These are phyloP conservation scores for Acronicta psi DNA, from an alignment of 2,888 invertebrate genomes.

Conservation along the genomic window DNA sequence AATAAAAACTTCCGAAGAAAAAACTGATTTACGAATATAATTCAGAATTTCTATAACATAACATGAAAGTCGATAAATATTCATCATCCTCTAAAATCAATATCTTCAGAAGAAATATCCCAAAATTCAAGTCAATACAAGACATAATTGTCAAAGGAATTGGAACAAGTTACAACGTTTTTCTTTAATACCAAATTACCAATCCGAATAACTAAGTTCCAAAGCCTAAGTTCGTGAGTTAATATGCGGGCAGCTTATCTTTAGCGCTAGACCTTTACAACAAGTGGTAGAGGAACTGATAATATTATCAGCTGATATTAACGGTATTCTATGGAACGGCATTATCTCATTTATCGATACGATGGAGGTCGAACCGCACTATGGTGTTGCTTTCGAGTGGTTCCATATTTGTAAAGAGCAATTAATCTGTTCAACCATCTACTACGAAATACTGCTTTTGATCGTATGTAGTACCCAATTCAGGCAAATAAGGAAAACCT, in stretches of 20 bases:
- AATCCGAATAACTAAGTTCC: slow-evolving; percentile 17
- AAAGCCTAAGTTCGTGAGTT: slow-evolving; percentile 34
- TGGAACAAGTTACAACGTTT: slow-evolving; percentile 24
- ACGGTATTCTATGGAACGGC: slow-evolving; percentile 29
- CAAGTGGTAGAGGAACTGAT: slow-evolving; percentile 37
- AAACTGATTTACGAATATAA: too few species aligned
- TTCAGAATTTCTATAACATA: too few species aligned
- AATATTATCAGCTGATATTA: slow-evolving; percentile 43
- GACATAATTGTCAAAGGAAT: slow-evolving; percentile 1
- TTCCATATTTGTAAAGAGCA: too few species aligned
- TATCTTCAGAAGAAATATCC: background rate
- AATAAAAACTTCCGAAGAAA: too few species aligned
- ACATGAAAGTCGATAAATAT: too few species aligned
- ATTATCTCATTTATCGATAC: slow-evolving; percentile 29
- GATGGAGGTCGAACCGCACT: slow-evolving; percentile 15
- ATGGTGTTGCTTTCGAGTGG: too few species aligned
- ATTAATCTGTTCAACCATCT: too few species aligned
- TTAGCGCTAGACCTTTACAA: slow-evolving; percentile 37
- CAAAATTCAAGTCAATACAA: background rate
- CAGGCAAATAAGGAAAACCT: too few species aligned
- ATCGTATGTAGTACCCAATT: background rate
- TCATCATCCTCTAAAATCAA: background rate
- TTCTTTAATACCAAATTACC: slow-evolving; percentile 24
- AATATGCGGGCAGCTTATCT: slow-evolving; percentile 55
- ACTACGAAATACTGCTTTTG: slow-evolving; percentile 17